Conservation (phyloP, 1,140 invertebrate species). For the Drosophila pachea region DNA sequence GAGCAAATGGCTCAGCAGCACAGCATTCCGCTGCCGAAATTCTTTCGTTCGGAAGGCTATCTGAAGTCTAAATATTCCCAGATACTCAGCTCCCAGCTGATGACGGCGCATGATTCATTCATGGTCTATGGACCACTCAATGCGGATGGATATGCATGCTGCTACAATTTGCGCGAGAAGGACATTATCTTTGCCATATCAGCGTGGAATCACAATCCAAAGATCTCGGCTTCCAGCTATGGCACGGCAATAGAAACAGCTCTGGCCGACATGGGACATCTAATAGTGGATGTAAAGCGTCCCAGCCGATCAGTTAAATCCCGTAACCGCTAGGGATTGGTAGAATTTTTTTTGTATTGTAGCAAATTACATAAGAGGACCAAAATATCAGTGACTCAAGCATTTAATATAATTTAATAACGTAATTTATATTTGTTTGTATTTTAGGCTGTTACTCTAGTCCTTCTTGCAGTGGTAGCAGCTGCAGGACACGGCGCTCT, state of each 20-base stretch:
- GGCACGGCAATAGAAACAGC: constrained; percentile 25
- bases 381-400: constrained; percentile 26
- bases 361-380: background rate
- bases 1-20: constrained; percentile 89
- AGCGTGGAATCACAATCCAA: constrained; percentile 80
- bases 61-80: constrained; percentile 85
- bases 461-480: constrained; percentile 93
- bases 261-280: constrained; percentile 33
- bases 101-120: constrained; percentile 85
- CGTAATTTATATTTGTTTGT: background rate
- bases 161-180: constrained; percentile 88
- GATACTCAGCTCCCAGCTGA: constrained; percentile 91
- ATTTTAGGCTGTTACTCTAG: constrained; percentile 70
- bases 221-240: constrained; percentile 10
- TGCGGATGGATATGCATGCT: constrained; percentile 88
- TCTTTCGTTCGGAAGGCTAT: constrained; percentile 87
- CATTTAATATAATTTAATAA: constrained; percentile 8
- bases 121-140: constrained; percentile 90
- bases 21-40: constrained; percentile 84
- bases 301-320: background rate
- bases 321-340: background rate
- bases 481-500: constrained; percentile 89
- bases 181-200: constrained; percentile 87
- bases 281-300: constrained; percentile 14
- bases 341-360: background rate